Percentiles rank a stretch among this genome's conserved stretches.
Conservation (phyloP, 2,888 invertebrate species). For the Drosophila pseudotalamancana region DNA sequence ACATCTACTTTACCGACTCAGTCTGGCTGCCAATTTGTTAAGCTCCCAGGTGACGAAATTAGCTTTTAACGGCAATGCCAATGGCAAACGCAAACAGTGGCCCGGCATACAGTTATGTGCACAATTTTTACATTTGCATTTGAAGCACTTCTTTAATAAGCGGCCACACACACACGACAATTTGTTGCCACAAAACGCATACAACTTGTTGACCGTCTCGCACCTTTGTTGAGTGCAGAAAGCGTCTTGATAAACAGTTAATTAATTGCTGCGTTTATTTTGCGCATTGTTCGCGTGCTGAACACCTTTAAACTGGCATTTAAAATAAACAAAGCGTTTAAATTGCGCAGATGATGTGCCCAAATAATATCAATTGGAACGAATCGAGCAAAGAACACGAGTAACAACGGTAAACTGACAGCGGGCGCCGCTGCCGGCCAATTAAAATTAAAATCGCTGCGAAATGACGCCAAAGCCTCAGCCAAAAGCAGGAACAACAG, state of each 20-base stretch:
- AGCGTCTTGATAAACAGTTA: conserved; percentile 48
- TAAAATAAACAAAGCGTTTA: conserved; percentile 35
- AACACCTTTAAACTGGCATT: conserved; percentile 37
- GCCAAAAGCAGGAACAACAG: conserved; percentile 8
- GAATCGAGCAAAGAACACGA: conserved; percentile 6
- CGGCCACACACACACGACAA: conserved; percentile 11
- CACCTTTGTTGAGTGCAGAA: conserved; percentile 26
- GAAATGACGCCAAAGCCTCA: conserved; percentile 26
- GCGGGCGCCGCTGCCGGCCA: conserved; percentile 7
- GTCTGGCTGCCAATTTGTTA: conserved; percentile 18
- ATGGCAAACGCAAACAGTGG: conserved; percentile 30
- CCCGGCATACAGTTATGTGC: conserved; percentile 35
- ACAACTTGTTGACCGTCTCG: conserved; percentile 8
- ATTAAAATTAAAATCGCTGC: conserved; percentile 28
- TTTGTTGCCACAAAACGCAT: conserved; percentile 29
- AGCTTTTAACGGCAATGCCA: conserved; percentile 56
- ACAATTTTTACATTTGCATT: conserved; percentile 48
- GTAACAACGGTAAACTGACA: background rate
- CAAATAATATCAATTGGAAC: conserved; percentile 19
- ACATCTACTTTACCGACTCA: conserved; percentile 26
- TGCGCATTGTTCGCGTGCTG: conserved; percentile 54
- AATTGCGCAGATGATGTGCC: conserved; percentile 41
- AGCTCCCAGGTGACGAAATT: conserved; percentile 53
- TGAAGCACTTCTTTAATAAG: conserved; percentile 35
- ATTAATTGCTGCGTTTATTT: conserved; percentile 54